A percentile compares a stretch with the other conserved stretches of the same genome.
Conservation (phyloP, 2,113 vertebrate genomes). For the Oostethus manadensis region DNA sequence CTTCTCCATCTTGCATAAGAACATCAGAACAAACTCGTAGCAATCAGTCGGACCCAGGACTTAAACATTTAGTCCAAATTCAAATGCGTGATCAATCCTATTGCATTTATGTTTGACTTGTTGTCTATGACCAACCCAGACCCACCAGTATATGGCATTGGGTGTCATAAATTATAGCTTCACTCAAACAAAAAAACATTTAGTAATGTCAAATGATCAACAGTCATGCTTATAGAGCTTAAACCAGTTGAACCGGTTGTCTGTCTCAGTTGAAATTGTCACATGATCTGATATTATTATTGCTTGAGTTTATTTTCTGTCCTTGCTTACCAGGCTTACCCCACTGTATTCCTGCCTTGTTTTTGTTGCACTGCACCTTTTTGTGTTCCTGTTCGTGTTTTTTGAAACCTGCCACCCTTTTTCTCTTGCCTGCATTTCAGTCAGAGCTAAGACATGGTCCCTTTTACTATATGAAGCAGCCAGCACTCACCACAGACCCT, state of each 20-base stretch:
- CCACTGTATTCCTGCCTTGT: slow-evolving; percentile 51
- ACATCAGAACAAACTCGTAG: too few species aligned
- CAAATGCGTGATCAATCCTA: too few species aligned
- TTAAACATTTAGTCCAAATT: too few species aligned
- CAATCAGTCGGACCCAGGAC: too few species aligned
- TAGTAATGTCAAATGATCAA: background rate
- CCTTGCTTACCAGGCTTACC: slow-evolving; percentile 51
- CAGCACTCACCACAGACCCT: slow-evolving; percentile 99
- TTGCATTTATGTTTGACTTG: too few species aligned
- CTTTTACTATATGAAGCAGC: slow-evolving; percentile 99
- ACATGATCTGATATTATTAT: slow-evolving; percentile 11
- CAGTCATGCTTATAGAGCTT: background rate
- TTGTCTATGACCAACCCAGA: too few species aligned
- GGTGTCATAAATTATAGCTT: slow-evolving; percentile 5
- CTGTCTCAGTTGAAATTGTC: slow-evolving; percentile 13
- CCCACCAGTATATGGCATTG: too few species aligned
- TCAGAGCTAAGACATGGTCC: slow-evolving; percentile 99
- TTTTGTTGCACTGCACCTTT: slow-evolving; percentile 70
- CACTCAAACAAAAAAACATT: slow-evolving; percentile 5
- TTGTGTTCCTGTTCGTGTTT: slow-evolving; percentile 75
- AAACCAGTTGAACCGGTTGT: slow-evolving; percentile 22
- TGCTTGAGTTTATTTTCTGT: slow-evolving; percentile 11
- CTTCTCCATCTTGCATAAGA: too few species aligned
- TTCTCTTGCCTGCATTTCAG: slow-evolving; percentile 99
- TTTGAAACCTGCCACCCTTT: slow-evolving; percentile 96